phyloP scores from a whole-genome alignment of 2,888 invertebrate genomes.

The Ramazzottius varieornatus region DNA sequence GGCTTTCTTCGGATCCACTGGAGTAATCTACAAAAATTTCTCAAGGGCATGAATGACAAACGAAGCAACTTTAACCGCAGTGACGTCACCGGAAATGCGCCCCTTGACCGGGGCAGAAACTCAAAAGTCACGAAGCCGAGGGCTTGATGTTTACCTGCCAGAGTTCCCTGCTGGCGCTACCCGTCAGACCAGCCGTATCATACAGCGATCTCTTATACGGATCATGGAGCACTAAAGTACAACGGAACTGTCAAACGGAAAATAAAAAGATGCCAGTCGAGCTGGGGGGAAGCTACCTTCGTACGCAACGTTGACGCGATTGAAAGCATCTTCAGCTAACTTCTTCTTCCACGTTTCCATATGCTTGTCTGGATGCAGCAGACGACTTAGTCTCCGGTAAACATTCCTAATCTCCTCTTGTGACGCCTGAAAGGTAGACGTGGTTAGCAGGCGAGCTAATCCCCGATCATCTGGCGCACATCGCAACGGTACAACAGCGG shows the following conservation, averaged over 20 bases:
- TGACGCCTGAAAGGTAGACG: slow-evolving; percentile 51
- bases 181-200: background rate
- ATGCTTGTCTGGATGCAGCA: slow-evolving; percentile 94
- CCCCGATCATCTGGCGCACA: no score
- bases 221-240: background rate
- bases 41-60: background rate
- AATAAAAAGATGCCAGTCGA: no score
- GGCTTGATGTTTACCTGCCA: no score
- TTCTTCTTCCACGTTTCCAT: slow-evolving; percentile 45
- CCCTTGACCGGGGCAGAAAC: no score
- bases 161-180: background rate
- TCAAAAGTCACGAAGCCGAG: no score
- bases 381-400: slow-evolving; percentile 61
- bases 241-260: background rate
- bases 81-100: no score
- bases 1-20: background rate
- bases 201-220: background rate
- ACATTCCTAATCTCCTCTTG: slow-evolving; percentile 74
- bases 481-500: no score
- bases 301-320: slow-evolving; percentile 70
- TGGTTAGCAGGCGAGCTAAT: no score
- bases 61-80: background rate
- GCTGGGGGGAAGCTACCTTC: slow-evolving; percentile 45
- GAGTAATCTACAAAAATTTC: background rate
- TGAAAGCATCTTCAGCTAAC: slow-evolving; percentile 72